phyloP scores from a whole-genome alignment of 2,888 invertebrate genomes.

The Hypena proboscidalis region DNA sequence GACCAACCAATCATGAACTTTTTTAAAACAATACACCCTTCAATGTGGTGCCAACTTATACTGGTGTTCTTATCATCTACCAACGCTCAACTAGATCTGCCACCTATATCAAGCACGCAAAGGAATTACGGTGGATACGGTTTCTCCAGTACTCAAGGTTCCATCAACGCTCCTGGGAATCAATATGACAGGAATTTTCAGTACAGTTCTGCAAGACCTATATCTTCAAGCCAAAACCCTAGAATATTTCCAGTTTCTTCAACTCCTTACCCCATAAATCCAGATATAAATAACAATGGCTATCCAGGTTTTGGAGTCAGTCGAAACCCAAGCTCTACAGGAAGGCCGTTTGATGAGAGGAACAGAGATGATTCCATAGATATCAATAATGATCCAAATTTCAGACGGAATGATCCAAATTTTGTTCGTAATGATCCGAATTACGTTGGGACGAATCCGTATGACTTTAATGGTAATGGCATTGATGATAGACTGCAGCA shows the following conservation, averaged over 20 bases:
- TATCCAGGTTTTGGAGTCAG: slow-evolving; percentile 69
- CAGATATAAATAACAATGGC: slow-evolving; percentile 79
- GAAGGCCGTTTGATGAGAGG: slow-evolving; percentile 62
- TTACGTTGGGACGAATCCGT: slow-evolving; percentile 73
- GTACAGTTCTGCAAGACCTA: slow-evolving; percentile 64
- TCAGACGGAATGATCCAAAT: slow-evolving; percentile 80
- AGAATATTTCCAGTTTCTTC: slow-evolving; percentile 70
- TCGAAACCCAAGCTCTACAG: slow-evolving; percentile 56
- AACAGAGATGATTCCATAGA: slow-evolving; percentile 78
- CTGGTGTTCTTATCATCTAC: slow-evolving; percentile 51
- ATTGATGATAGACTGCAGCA: slow-evolving; percentile 75
- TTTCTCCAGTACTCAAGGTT: slow-evolving; percentile 67
- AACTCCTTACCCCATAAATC: slow-evolving; percentile 71
- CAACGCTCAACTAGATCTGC: slow-evolving; percentile 83
- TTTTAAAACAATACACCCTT: slow-evolving; percentile 53
- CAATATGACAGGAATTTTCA: slow-evolving; percentile 71
- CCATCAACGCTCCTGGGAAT: slow-evolving; percentile 73
- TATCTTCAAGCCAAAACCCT: slow-evolving; percentile 52
- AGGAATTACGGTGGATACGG: slow-evolving; percentile 70
- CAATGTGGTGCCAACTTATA: slow-evolving; percentile 57
- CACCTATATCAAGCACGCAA: slow-evolving; percentile 76
- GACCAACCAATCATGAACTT: slow-evolving; percentile 70
- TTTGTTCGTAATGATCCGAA: slow-evolving; percentile 78
- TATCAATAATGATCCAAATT: slow-evolving; percentile 76
- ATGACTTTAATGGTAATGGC: slow-evolving; percentile 69